Conservation (phyloP, 2,888 invertebrate genomes). For the Magallana nippona region DNA sequence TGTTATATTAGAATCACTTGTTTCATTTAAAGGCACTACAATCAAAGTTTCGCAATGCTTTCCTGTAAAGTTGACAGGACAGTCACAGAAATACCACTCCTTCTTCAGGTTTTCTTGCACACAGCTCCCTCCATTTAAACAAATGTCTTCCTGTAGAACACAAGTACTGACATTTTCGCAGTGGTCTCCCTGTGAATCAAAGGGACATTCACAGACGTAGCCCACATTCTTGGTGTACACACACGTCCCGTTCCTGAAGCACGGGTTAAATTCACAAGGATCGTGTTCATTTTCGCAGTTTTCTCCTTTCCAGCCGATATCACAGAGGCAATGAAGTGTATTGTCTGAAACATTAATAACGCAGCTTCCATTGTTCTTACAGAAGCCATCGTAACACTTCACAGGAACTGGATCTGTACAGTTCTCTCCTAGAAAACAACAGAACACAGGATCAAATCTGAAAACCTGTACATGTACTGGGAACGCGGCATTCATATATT, state of each 20-base stretch:
- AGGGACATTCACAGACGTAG: slow-evolving; percentile 28
- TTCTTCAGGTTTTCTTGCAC: background rate
- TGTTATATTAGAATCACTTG: background rate
- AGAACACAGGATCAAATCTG: no score
- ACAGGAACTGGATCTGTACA: background rate
- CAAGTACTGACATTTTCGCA: slow-evolving; percentile 39
- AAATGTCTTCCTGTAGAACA: background rate
- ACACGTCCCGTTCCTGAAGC: slow-evolving; percentile 32
- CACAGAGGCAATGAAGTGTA: slow-evolving; percentile 25
- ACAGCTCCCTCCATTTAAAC: slow-evolving; percentile 28
- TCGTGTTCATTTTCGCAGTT: background rate
- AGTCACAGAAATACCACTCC: slow-evolving; percentile 34
- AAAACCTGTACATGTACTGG: no score
- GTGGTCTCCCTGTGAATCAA: slow-evolving; percentile 1
- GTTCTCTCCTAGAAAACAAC: slow-evolving; percentile 22
- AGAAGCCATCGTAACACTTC: background rate
- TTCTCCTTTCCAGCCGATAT: slow-evolving; percentile 13
- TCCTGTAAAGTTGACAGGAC: slow-evolving; percentile 13
- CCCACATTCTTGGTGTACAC: background rate
- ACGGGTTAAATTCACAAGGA: slow-evolving; percentile 34
- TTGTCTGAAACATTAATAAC: background rate
- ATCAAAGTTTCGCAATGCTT: slow-evolving; percentile 28
- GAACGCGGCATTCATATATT: no score
- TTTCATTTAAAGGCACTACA: background rate
- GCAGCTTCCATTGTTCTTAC: slow-evolving; percentile 37